Conservation (phyloP, 2,113 vertebrate genomes). For the Neogale vison region DNA sequence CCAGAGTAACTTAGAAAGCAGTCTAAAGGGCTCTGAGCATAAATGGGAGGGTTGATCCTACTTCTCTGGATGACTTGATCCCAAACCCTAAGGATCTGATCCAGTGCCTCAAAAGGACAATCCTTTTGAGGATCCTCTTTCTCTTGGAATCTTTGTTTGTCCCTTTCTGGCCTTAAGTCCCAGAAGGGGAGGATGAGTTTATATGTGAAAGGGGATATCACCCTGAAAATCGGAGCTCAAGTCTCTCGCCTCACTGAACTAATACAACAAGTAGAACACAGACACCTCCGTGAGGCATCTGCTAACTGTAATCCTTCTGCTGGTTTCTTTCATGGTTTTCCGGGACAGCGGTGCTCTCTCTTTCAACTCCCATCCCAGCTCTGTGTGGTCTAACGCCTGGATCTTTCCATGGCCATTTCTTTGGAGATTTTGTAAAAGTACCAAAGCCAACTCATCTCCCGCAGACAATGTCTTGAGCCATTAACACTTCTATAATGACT, state of each 20-base stretch:
- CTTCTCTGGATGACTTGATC: background rate
- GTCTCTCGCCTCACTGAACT: background rate
- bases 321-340: background rate
- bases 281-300: background rate
- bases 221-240: background rate
- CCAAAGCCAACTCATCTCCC: background rate
- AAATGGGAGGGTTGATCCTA: background rate
- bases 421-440: constrained; percentile 11
- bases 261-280: background rate
- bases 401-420: background rate
- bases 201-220: accelerated
- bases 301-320: background rate
- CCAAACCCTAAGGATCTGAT: background rate
- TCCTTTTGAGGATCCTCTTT: background rate
- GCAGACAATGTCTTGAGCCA: background rate
- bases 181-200: background rate
- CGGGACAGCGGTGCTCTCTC: accelerated
- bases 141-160: background rate
- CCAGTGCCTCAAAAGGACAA: background rate
- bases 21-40: background rate
- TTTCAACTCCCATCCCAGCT: background rate
- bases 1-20: background rate
- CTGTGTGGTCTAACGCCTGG: too few relatives aligned
- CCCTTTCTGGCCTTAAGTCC: background rate
- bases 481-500: background rate